Evolutionary conservation across 2,797 vertebrate species (phyloP).

Genomic region (Catostomus latipinnis): DNA sequence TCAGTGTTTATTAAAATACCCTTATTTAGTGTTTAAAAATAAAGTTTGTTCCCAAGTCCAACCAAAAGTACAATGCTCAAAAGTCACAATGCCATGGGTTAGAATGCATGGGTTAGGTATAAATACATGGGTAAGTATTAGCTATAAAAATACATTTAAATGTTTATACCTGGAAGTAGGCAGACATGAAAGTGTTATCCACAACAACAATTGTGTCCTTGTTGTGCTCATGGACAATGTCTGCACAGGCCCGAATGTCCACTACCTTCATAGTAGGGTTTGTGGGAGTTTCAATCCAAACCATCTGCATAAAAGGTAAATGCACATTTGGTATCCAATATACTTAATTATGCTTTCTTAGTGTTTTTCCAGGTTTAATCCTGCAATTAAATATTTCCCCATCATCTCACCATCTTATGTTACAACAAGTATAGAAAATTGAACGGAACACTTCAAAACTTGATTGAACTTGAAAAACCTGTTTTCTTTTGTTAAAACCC

Average conservation of each 20-base stretch:
- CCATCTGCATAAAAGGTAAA: conserved; percentile 75
- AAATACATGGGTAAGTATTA: not conserved
- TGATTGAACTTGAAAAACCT: not conserved
- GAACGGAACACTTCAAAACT: not conserved
- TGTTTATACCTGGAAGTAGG: conserved; percentile 90
- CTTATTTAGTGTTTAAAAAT: not conserved
- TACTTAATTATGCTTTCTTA: too few species aligned
- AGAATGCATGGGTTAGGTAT: not conserved
- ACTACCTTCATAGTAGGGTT: conserved; percentile 90
- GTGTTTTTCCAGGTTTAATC: not conserved
- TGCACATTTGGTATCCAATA: not conserved
- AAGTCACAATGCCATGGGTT: not conserved
- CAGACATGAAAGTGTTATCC: conserved; percentile 96
- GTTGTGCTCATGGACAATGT: conserved; percentile 74
- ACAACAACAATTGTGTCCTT: conserved; percentile 86
- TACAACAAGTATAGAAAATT: not conserved
- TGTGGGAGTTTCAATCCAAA: conserved; percentile 94
- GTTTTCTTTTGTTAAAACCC: not conserved
- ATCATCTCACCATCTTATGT: not conserved
- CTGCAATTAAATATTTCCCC: not conserved
- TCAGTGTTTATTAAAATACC: not conserved
- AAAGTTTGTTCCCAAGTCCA: not conserved
- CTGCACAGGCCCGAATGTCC: conserved; percentile 86
- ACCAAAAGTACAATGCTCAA: not conserved
- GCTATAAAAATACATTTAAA: not conserved